phyloP scores from a whole-genome alignment of 2,888 invertebrate species.

The Monoplex corrugatus region DNA sequence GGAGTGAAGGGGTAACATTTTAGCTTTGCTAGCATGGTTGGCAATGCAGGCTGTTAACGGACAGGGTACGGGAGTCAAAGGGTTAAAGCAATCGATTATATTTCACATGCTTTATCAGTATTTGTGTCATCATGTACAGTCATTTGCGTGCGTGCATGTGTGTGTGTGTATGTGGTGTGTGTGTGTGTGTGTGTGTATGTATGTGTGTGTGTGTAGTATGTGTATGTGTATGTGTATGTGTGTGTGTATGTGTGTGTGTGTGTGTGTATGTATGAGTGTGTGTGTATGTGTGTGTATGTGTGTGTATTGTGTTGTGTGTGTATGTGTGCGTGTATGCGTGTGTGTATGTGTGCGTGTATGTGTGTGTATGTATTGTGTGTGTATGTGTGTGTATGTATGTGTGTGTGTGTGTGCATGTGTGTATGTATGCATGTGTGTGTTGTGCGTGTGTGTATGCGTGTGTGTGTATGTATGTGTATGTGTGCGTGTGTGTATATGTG shows the following conservation, averaged over 20 bases:
- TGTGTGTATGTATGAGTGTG: not conserved
- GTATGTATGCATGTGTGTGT: no score
- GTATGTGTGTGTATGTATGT: not conserved
- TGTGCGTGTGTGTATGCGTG: no score
- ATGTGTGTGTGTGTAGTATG: not conserved
- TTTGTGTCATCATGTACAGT: not conserved
- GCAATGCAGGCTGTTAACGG: no score
- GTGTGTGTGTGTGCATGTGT: not conserved
- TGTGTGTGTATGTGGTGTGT: not conserved
- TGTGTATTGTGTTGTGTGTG: slow-evolving; percentile 20
- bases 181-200: not conserved
- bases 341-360: not conserved
- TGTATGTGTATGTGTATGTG: no score
- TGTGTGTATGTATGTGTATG: no score
- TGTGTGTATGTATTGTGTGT: not conserved
- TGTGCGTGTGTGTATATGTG: no score
- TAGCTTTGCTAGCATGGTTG: no score
- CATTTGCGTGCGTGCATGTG: not conserved
- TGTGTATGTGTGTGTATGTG: slow-evolving; percentile 34
- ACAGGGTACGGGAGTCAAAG: no score
- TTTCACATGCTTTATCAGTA: not conserved
- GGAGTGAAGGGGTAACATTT: no score
- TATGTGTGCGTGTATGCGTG: not conserved
- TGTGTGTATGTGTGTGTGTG: not conserved
- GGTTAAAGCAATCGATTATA: no score